phyloP scores from a whole-genome alignment of 2,888 invertebrate genomes.

The Cyclophora punctaria region DNA sequence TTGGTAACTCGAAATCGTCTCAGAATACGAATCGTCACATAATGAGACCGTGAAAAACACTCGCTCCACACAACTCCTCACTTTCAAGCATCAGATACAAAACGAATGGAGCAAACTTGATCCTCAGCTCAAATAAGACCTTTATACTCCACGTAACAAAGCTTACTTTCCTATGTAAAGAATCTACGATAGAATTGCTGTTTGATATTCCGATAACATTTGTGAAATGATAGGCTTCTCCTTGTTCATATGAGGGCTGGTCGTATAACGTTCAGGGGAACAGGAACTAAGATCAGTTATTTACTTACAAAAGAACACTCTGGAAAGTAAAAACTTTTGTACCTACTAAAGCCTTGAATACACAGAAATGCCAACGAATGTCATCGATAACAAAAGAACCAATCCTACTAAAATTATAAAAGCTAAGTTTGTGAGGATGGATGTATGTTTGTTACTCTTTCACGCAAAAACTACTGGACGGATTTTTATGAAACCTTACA shows the following conservation, averaged over 20 bases:
- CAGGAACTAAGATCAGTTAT: conserved; percentile 27
- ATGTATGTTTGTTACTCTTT: too few species aligned
- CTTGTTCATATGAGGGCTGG: conserved; percentile 39
- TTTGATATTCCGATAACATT: conserved; percentile 68
- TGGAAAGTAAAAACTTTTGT: too few species aligned
- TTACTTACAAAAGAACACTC: too few species aligned
- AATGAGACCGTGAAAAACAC: conserved; percentile 69
- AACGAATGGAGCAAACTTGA: conserved; percentile 28
- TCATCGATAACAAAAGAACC: too few species aligned
- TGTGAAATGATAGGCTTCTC: conserved; percentile 58
- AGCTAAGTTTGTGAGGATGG: too few species aligned
- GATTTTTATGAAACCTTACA: too few species aligned
- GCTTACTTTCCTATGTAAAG: conserved; percentile 16
- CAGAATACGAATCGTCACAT: conserved; percentile 66
- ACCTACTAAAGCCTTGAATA: too few species aligned
- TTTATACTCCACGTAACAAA: conserved; percentile 26
- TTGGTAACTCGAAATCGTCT: conserved; percentile 38
- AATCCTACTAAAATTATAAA: too few species aligned
- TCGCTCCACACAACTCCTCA: conserved; percentile 54
- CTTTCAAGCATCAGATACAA: conserved; percentile 29
- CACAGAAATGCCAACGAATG: too few species aligned
- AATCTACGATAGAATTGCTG: conserved; percentile 30
- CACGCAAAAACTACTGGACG: too few species aligned
- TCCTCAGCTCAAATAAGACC: conserved; percentile 29
- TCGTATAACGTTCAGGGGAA: conserved; percentile 34